Percentiles rank a stretch among this genome's conserved stretches.
Conservation (phyloP, 2,797 vertebrate genomes). For the Anniella stebbinsi region DNA sequence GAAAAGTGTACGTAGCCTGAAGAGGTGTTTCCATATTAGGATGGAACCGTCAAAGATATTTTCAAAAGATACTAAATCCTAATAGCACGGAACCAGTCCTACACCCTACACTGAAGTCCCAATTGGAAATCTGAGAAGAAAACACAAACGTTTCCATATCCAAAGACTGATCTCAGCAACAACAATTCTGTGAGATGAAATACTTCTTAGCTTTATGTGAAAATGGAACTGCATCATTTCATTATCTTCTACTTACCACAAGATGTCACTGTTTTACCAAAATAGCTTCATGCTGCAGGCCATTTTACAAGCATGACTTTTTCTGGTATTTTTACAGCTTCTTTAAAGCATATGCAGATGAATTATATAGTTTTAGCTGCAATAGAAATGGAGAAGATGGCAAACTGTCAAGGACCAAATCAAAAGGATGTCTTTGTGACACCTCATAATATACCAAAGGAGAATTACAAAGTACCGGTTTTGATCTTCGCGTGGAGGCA, state of each 20-base stretch:
- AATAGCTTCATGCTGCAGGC: background rate
- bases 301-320: conserved; percentile 42
- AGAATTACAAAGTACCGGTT: conserved; percentile 25
- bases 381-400: conserved; percentile 59
- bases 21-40: background rate
- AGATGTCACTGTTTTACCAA: conserved; percentile 79
- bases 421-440: conserved; percentile 54
- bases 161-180: background rate
- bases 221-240: background rate
- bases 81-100: background rate
- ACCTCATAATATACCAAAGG: conserved; percentile 34
- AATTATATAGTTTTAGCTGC: conserved; percentile 59
- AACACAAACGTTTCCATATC: background rate
- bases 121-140: background rate
- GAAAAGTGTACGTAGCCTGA: background rate
- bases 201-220: conserved; percentile 14
- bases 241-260: conserved; percentile 66
- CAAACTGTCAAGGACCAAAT: conserved; percentile 60
- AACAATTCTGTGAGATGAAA: conserved; percentile 43
- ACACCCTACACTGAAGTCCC: background rate
- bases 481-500: background rate
- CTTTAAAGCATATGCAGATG: conserved; percentile 56
- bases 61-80: background rate
- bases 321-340: conserved; percentile 56
- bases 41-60: background rate